Conservation (phyloP, 1,140 invertebrate genomes). For the Drosophila asahinai region DNA sequence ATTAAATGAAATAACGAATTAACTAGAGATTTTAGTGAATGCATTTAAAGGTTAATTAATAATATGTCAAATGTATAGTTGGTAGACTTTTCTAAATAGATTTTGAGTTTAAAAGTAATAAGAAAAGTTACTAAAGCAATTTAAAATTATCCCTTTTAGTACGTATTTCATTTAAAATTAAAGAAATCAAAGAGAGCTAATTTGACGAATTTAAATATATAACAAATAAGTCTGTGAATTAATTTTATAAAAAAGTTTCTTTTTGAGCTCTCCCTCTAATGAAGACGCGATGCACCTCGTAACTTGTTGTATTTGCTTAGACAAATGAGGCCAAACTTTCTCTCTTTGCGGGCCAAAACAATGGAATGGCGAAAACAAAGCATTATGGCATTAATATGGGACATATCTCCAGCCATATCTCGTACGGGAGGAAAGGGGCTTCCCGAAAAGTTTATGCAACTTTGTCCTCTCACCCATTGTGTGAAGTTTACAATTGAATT, state of each 20-base stretch:
- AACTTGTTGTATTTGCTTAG: constrained; percentile 30
- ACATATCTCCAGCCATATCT: constrained; percentile 17
- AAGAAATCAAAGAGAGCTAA: not conserved
- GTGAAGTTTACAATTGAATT: constrained; percentile 59
- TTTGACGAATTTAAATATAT: not conserved
- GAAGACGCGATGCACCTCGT: constrained; percentile 9
- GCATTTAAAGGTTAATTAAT: too few species aligned
- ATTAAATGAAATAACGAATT: not conserved
- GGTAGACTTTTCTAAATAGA: too few species aligned
- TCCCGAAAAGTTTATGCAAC: constrained; percentile 21
- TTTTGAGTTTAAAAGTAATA: not conserved
- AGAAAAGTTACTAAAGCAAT: not conserved
- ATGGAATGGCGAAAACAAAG: constrained; percentile 40
- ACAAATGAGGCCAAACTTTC: constrained; percentile 39
- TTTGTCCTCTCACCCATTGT: constrained; percentile 27
- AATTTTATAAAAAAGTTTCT: not conserved
- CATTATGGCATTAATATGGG: constrained; percentile 35
- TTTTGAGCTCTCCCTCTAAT: constrained; percentile 4
- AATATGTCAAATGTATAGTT: not conserved
- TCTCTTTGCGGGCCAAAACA: constrained; percentile 15
- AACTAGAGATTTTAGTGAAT: too few species aligned
- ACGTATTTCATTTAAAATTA: not conserved
- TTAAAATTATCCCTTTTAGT: not conserved
- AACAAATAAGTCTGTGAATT: not conserved
- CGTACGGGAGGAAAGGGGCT: not conserved